Percentiles rank a stretch among this genome's conserved stretches.
Evolutionary conservation across 2,888 invertebrate genomes (phyloP).

Genomic region (Dione vanillae): DNA sequence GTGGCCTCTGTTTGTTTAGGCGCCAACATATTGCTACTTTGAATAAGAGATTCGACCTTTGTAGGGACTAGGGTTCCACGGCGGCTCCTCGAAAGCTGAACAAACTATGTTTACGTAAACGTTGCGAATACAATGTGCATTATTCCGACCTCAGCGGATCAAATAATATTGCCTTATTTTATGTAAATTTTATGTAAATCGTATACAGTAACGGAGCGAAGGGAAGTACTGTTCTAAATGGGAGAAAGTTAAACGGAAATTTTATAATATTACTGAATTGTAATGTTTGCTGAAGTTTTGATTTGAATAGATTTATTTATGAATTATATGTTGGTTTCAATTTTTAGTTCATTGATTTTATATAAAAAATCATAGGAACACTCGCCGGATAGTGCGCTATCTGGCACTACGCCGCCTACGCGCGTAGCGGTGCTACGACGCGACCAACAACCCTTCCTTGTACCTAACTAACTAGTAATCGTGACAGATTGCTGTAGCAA

Average conservation of each 20-base stretch:
- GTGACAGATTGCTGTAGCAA: slow-evolving; percentile 42
- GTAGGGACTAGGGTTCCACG: slow-evolving; percentile 50
- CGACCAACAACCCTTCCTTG: slow-evolving; percentile 27
- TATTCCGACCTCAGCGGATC: slow-evolving; percentile 18
- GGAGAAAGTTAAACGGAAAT: not conserved
- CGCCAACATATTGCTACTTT: slow-evolving; percentile 75
- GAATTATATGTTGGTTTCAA: not conserved
- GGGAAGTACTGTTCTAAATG: not conserved
- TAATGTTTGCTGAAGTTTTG: not conserved
- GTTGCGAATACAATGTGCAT: slow-evolving; percentile 39
- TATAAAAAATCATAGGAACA: not conserved
- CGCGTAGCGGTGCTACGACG: slow-evolving; percentile 27
- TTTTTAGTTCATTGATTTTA: not conserved
- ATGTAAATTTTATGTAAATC: slow-evolving; percentile 45
- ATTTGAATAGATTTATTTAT: not conserved
- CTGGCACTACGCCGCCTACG: slow-evolving; percentile 28
- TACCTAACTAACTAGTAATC: slow-evolving; percentile 45
- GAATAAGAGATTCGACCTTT: slow-evolving; percentile 72
- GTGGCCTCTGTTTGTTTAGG: slow-evolving; percentile 72
- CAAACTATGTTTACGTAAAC: slow-evolving; percentile 52
- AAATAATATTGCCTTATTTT: slow-evolving; percentile 12
- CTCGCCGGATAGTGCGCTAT: not conserved
- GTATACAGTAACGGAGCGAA: slow-evolving; percentile 23
- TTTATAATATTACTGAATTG: not conserved
- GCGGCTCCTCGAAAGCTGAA: slow-evolving; percentile 46